Evolutionary conservation across 1,140 invertebrate genomes (phyloP), one percentile per base, ranked within the genome.

Genomic region (Lithobius niger): DNA sequence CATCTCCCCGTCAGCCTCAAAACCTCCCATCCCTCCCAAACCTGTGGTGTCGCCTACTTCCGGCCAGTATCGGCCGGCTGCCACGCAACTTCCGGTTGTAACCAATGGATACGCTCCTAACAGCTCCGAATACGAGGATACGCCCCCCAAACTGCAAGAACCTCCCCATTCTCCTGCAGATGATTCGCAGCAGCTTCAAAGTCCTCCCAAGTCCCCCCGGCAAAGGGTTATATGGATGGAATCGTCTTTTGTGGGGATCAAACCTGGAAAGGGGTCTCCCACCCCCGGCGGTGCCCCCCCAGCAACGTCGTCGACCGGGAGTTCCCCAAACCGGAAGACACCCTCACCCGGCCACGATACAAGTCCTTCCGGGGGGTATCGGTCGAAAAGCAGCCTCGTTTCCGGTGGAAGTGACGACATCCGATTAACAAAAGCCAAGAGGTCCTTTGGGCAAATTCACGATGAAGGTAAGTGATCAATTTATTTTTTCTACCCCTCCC

Each of bases 211-310:
- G 18, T 45, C 43, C 18, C 44, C 44, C 22, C 15, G 44, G 10
- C 48, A 26, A 15, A 10, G 48, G 27, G 24, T 24, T 6, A 50
- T 50, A 13, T 50, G 48, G 48, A 50, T 50, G 48, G 48, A 50
- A 21, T 50, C 48, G 13, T 50, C 48, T 3, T 50, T 50, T 21
- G 48, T 50, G 3, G 48, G 48, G 3, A 16, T 50, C 3, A 50
- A 26, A 26, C 24, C 48, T 3, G 4, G 3, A 3, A 45, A 45
- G 22, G 19, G 19, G 22, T 19, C 16, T 21, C 10, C 31, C 31
- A 36, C 31, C 31, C 10, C 31, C 31, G n/a, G n/a, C n/a, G n/a
- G 10, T n/a, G 31, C 31, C n/a, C 31, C 31, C 31, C 31, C 31
- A 10, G 31, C n/a, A 10, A 36, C 31, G 10, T 36, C 31, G 10